phyloP scores from a whole-genome alignment of 2,797 vertebrate species.

The Mormyrus proboscirostris region DNA sequence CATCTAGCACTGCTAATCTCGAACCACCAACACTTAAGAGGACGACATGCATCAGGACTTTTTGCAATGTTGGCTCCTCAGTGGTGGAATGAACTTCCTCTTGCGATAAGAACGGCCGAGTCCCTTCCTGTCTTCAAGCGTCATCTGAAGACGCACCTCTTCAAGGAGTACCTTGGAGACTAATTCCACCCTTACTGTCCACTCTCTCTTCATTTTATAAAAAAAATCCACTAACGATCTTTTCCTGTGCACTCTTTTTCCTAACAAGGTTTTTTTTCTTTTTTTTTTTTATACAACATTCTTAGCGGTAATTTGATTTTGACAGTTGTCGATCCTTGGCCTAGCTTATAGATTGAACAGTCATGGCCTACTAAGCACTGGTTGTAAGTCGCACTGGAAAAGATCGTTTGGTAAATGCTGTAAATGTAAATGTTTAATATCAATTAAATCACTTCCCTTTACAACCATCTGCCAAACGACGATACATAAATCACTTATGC shows the following conservation, averaged over 20 bases:
- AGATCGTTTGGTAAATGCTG: background rate
- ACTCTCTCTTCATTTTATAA: background rate
- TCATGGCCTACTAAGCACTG: background rate
- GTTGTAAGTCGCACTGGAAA: background rate
- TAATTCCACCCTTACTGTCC: background rate
- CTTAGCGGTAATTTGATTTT: background rate
- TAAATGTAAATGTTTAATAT: background rate
- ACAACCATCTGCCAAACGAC: background rate
- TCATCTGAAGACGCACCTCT: background rate
- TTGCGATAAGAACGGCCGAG: background rate
- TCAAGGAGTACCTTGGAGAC: background rate
- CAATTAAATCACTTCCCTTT: background rate
- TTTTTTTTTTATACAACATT: background rate
- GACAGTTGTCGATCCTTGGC: background rate
- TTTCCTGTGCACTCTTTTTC: background rate
- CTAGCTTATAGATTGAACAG: background rate
- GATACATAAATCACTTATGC: background rate
- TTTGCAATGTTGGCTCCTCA: background rate
- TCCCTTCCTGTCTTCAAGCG: background rate
- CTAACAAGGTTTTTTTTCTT: background rate
- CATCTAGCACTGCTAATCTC: background rate
- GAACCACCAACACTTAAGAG: background rate
- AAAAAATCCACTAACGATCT: background rate
- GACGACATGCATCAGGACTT: background rate
- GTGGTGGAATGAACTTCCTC: background rate